phyloP scores from a whole-genome alignment of 2,113 vertebrate genomes.

The Bujurquina vittata region DNA sequence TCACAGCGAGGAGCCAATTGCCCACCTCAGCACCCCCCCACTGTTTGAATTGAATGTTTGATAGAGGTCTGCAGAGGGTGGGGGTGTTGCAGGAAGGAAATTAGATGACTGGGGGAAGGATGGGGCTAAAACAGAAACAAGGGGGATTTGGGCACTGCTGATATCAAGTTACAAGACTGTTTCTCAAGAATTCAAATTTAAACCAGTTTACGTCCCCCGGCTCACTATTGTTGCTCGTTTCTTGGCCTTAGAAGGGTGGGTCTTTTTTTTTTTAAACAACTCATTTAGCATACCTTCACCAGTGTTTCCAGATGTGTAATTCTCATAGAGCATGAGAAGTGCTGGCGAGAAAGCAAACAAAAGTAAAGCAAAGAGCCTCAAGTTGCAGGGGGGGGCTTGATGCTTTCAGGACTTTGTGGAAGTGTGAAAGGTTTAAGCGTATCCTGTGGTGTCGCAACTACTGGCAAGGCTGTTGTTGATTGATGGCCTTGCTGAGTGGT shows the following conservation, averaged over 20 bases:
- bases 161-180: constrained; percentile 67
- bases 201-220: constrained; percentile 8
- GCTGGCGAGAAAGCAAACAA: constrained; percentile 31
- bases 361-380: constrained; percentile 24
- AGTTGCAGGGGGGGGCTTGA: constrained; percentile 22
- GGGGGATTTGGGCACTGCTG: constrained; percentile 27
- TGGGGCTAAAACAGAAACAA: constrained; percentile 45
- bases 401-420: constrained; percentile 36
- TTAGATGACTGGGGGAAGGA: constrained; percentile 29
- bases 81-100: constrained; percentile 53
- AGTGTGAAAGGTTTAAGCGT: constrained; percentile 63
- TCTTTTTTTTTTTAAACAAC: constrained; percentile 54
- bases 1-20: constrained; percentile 65
- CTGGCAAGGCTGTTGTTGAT: constrained; percentile 50
- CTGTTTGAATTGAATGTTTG: constrained; percentile 63
- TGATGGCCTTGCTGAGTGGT: constrained; percentile 58
- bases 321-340: constrained; percentile 40
- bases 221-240: constrained; percentile 24
- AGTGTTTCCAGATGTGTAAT: constrained; percentile 76
- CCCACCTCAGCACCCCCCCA: constrained; percentile 54
- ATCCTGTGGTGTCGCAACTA: constrained; percentile 61
- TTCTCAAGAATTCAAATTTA: constrained; percentile 18
- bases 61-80: constrained; percentile 35
- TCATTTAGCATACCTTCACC: constrained; percentile 68
- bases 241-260: constrained; percentile 40